Evolutionary conservation across 2,113 vertebrate genomes (phyloP).

Genomic region (Malaclemys terrapin): DNA sequence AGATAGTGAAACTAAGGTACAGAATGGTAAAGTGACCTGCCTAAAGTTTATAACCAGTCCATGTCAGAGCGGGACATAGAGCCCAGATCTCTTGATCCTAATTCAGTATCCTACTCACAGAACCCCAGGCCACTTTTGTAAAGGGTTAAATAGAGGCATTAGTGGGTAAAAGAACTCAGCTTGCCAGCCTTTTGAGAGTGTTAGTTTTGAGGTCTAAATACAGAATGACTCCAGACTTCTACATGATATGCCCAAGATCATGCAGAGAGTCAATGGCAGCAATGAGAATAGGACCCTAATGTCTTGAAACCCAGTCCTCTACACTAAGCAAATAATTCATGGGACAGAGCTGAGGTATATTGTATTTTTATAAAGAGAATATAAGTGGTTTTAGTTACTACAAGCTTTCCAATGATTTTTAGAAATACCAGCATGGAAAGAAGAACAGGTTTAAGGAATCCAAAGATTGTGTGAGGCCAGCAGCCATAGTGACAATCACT

Average conservation of each 20-base stretch:
- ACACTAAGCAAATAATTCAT: fast-evolving
- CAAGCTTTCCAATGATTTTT: not conserved
- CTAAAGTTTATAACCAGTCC: not conserved
- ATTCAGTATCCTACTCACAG: not conserved
- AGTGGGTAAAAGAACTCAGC: not conserved
- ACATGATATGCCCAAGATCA: not conserved
- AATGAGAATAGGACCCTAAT: not conserved
- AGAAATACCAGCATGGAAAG: not conserved
- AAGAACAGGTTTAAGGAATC: not conserved
- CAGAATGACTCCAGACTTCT: not conserved
- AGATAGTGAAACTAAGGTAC: not conserved
- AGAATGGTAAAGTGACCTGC: not conserved
- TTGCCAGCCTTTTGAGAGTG: no score
- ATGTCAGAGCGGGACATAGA: not conserved
- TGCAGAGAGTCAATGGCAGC: not conserved
- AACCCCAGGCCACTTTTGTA: not conserved
- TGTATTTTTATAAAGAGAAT: not conserved
- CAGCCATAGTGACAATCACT: not conserved
- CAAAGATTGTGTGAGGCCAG: not conserved
- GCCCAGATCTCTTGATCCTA: not conserved
- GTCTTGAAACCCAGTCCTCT: fast-evolving
- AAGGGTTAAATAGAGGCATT: not conserved
- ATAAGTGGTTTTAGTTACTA: not conserved
- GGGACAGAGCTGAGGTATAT: not conserved
- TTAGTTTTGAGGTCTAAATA: not conserved